Evolutionary conservation across 2,797 vertebrate genomes (phyloP).

Genomic region (Tragelaphus oryx): DNA sequence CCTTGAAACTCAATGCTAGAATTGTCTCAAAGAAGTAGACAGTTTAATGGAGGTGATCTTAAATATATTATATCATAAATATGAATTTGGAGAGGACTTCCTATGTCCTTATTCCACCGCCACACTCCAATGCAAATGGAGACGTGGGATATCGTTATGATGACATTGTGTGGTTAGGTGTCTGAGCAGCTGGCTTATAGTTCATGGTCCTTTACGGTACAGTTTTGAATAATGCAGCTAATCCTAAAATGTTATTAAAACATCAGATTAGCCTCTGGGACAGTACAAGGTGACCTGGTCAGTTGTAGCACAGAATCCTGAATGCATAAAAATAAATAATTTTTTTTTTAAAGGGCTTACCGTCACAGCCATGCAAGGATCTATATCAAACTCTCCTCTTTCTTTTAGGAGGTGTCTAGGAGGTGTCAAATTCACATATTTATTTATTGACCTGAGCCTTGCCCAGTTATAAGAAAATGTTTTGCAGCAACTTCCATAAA

Average conservation of each 20-base stretch:
- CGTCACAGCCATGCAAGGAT: not conserved
- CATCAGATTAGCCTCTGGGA: conserved; percentile 58
- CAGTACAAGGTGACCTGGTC: conserved; percentile 68
- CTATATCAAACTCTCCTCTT: conserved; percentile 43
- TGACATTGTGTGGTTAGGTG: conserved; percentile 37
- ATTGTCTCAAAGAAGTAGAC: not conserved
- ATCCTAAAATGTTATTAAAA: conserved; percentile 61
- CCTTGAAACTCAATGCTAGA: not conserved
- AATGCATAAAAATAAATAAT: not conserved
- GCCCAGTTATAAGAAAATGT: not conserved
- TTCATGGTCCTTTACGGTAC: conserved; percentile 37
- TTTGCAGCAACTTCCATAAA: not conserved
- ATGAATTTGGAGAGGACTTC: not conserved
- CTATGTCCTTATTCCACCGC: not conserved
- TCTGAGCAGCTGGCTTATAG: conserved; percentile 65
- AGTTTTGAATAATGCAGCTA: conserved; percentile 63
- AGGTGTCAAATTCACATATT: not conserved
- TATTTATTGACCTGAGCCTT: not conserved
- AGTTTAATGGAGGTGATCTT: not conserved
- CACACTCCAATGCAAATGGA: not conserved
- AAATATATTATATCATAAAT: not conserved
- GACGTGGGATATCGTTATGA: not conserved
- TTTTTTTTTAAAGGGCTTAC: not conserved
- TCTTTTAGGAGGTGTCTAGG: conserved; percentile 29
- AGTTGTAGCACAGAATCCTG: not conserved